Conservation (phyloP, 2,797 vertebrate species). For the Fringilla coelebs region DNA sequence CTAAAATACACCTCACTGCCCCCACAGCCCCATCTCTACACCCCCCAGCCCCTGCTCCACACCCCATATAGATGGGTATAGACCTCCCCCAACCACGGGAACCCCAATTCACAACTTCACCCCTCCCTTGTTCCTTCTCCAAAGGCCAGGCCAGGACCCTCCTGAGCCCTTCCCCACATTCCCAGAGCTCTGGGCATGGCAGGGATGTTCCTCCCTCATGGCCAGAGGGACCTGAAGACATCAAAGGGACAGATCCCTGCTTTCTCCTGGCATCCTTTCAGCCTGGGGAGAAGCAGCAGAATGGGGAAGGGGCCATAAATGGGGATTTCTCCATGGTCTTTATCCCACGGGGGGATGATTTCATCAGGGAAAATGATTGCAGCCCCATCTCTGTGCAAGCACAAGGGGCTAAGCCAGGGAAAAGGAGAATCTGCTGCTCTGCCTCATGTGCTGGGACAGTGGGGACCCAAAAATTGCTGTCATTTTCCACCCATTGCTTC, state of each 20-base stretch:
- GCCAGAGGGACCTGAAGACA: neutral
- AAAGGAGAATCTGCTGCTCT: neutral
- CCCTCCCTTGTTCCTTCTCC: neutral
- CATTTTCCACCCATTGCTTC: neutral
- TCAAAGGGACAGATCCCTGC: neutral
- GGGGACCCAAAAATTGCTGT: neutral
- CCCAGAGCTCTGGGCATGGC: neutral
- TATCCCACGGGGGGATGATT: neutral
- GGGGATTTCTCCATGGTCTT: neutral
- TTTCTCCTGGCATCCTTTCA: neutral
- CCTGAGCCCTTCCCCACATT: accelerated
- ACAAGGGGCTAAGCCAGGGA: neutral
- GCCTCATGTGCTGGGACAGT: neutral
- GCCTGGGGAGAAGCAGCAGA: neutral
- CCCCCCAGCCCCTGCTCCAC: accelerated
- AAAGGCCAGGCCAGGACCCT: neutral
- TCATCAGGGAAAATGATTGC: accelerated
- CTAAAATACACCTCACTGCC: accelerated
- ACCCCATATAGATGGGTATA: accelerated
- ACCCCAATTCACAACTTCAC: neutral
- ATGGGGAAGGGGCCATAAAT: neutral
- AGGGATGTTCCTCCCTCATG: neutral
- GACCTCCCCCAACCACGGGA: neutral
- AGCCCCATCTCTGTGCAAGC: neutral
- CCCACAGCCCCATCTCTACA: accelerated